Conservation (phyloP, 2,888 invertebrate species). For the Exephanes ischioxanthus region DNA sequence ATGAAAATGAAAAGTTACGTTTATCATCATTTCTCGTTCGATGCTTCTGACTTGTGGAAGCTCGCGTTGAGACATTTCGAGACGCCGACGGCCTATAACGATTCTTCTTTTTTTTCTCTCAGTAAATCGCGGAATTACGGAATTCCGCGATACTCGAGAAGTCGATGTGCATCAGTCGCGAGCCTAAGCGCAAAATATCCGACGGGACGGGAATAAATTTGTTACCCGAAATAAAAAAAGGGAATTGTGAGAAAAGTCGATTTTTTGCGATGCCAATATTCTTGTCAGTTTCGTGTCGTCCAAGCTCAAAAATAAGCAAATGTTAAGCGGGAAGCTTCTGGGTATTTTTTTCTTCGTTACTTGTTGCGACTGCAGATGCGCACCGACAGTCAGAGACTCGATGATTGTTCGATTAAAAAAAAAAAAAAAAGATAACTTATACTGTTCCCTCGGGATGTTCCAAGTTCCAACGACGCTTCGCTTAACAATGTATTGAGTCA, state of each 20-base stretch:
- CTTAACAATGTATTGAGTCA: neutral
- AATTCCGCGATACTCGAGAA: conserved; percentile 48
- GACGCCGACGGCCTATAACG: conserved; percentile 52
- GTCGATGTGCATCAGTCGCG: conserved; percentile 20
- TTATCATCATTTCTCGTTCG: conserved; percentile 27
- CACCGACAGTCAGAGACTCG: neutral
- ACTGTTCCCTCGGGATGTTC: neutral
- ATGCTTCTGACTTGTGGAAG: conserved; percentile 15
- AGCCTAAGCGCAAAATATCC: conserved; percentile 17
- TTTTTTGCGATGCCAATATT: neutral
- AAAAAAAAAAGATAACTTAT: neutral
- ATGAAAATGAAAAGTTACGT: conserved; percentile 7
- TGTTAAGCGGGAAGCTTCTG: too few species aligned
- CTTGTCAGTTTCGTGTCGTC: neutral
- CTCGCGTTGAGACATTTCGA: conserved; percentile 15
- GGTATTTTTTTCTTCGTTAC: too few species aligned
- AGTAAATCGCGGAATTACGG: conserved; percentile 27
- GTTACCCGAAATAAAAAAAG: neutral
- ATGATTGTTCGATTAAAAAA: neutral
- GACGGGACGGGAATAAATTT: neutral
- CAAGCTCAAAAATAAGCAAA: neutral
- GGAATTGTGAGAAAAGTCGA: neutral
- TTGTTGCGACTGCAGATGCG: neutral
- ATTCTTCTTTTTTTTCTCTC: conserved; percentile 1
- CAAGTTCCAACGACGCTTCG: conserved; percentile 1